phyloP scores from a whole-genome alignment of 2,797 vertebrate species.

The Acridotheres tristis region DNA sequence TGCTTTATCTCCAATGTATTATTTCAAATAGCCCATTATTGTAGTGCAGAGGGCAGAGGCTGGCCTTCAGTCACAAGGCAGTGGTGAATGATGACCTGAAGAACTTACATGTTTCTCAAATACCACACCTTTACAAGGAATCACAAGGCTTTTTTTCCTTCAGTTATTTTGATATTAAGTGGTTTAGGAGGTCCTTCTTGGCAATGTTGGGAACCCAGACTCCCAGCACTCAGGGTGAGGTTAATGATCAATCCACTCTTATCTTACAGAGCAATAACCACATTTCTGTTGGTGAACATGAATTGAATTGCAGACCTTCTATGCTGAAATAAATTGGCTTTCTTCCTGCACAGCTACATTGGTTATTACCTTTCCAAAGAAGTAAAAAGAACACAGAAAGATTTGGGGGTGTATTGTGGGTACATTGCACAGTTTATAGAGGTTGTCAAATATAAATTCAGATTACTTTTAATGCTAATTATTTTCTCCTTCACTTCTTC shows the following conservation, averaged over 20 bases:
- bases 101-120: neutral
- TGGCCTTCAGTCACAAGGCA: neutral
- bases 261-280: constrained; percentile 46
- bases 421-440: neutral
- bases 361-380: constrained; percentile 14
- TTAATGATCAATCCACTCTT: neutral
- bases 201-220: neutral
- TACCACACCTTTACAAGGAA: neutral
- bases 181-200: neutral
- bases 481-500: neutral
- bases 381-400: neutral
- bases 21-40: neutral
- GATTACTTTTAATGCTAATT: neutral
- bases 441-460: neutral
- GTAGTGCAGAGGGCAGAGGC: neutral
- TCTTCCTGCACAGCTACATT: neutral
- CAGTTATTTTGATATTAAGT: neutral
- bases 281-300: neutral
- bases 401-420: neutral
- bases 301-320: constrained; percentile 17
- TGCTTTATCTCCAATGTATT: neutral
- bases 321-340: constrained; percentile 36
- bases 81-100: neutral
- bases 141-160: neutral
- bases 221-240: neutral